phyloP scores from a whole-genome alignment of 2,113 vertebrate genomes.

The Ctenodactylus gundi region DNA sequence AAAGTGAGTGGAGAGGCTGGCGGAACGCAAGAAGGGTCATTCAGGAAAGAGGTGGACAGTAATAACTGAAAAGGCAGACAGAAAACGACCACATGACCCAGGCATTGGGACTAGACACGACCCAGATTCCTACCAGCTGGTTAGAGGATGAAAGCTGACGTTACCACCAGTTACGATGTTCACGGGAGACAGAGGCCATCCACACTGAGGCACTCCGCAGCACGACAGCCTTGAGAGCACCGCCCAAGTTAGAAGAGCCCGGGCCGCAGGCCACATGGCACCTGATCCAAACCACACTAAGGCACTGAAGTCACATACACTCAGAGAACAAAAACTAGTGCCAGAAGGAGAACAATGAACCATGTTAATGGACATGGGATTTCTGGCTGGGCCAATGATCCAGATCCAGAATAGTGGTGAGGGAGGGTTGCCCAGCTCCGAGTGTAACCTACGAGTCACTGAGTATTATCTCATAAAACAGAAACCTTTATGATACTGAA shows the following conservation, averaged over 20 bases:
- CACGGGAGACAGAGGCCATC: background rate
- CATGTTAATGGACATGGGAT: background rate
- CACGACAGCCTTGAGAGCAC: background rate
- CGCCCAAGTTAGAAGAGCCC: background rate
- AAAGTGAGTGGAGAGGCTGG: background rate
- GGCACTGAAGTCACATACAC: no score
- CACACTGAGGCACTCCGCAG: background rate
- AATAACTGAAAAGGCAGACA: conserved; percentile 7
- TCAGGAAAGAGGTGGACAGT: no score
- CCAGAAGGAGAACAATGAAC: background rate
- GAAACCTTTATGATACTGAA: background rate
- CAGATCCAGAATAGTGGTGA: background rate
- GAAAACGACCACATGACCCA: background rate
- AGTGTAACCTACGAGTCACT: background rate
- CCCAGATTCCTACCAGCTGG: background rate
- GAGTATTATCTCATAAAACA: background rate
- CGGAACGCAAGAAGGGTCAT: background rate
- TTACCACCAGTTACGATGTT: no score
- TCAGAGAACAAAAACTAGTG: no score
- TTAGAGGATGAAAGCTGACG: background rate
- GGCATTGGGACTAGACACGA: conserved; percentile 18
- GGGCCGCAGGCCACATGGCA: no score
- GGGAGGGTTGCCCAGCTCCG: background rate
- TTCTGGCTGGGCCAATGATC: background rate
- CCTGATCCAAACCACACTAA: no score